phyloP scores from a whole-genome alignment of 2,888 invertebrate species.

The Gandaritis pyraliata region DNA sequence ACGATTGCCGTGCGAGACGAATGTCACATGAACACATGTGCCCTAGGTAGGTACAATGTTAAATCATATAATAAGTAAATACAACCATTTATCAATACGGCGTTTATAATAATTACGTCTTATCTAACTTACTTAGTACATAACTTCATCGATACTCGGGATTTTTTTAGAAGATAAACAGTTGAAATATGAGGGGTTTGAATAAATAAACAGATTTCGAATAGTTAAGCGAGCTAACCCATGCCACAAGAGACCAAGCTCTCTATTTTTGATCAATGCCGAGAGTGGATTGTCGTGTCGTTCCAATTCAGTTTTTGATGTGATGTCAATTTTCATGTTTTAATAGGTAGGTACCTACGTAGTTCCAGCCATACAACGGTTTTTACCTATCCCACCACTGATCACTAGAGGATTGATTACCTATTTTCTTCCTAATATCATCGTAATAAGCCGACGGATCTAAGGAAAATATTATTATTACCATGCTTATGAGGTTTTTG shows the following conservation, averaged over 20 bases:
- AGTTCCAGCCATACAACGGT: too few species aligned
- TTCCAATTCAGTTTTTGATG: slow-evolving; percentile 52
- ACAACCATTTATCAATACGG: too few species aligned
- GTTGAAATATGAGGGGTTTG: slow-evolving; percentile 14
- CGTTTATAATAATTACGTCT: too few species aligned
- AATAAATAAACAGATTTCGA: slow-evolving; percentile 11
- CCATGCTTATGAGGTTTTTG: slow-evolving; percentile 36
- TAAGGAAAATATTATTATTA: slow-evolving; percentile 33
- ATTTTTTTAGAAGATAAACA: neutral
- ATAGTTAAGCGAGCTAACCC: slow-evolving; percentile 14
- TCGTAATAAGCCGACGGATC: slow-evolving; percentile 35
- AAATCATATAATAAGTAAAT: too few species aligned
- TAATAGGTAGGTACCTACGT: slow-evolving; percentile 32
- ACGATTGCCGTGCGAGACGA: neutral
- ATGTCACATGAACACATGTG: neutral
- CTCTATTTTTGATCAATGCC: slow-evolving; percentile 39
- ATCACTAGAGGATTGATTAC: slow-evolving; percentile 32
- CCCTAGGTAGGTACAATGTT: too few species aligned
- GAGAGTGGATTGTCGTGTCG: slow-evolving; percentile 58
- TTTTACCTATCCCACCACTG: slow-evolving; percentile 3
- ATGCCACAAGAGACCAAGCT: slow-evolving; percentile 34
- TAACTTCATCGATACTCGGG: too few species aligned
- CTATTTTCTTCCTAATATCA: slow-evolving; percentile 33
- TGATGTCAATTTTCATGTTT: slow-evolving; percentile 48
- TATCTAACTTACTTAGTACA: too few species aligned